phyloP scores from a whole-genome alignment of 2,113 vertebrate species.

The Alligator mississippiensis region DNA sequence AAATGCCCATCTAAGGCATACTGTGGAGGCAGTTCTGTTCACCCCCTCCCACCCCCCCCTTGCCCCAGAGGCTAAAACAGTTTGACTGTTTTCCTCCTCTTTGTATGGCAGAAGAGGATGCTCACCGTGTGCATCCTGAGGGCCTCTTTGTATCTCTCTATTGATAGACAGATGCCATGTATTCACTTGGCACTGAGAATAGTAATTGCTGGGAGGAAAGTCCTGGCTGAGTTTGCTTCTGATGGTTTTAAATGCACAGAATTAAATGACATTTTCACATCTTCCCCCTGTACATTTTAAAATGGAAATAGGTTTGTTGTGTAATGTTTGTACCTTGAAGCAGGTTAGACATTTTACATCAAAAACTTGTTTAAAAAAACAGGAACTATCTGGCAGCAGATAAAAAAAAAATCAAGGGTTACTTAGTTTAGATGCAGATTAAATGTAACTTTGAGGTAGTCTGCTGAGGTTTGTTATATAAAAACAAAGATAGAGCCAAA shows the following conservation, averaged over 20 bases:
- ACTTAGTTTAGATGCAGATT: neutral
- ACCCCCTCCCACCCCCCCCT: too few species aligned
- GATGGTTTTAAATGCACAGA: neutral
- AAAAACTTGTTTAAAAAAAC: neutral
- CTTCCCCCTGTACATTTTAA: neutral
- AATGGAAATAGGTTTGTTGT: neutral
- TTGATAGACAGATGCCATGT: neutral
- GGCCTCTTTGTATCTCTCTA: too few species aligned
- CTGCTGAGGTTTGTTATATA: neutral
- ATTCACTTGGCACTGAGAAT: neutral
- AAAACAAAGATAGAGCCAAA: neutral
- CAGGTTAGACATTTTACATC: neutral
- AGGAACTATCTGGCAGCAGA: neutral
- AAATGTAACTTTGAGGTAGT: neutral
- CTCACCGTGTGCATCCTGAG: too few species aligned
- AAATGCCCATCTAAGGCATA: neutral
- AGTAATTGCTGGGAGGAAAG: neutral
- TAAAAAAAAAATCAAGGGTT: neutral
- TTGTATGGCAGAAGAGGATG: neutral
- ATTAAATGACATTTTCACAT: neutral
- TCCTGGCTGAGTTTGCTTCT: neutral
- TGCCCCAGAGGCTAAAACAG: neutral
- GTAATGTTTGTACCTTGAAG: neutral
- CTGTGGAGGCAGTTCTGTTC: neutral
- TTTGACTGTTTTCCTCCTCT: neutral